A percentile compares a stretch with the other conserved stretches of the same genome.
Evolutionary conservation across 2,113 vertebrate species (phyloP).

Genomic region (Hyaena hyaena): DNA sequence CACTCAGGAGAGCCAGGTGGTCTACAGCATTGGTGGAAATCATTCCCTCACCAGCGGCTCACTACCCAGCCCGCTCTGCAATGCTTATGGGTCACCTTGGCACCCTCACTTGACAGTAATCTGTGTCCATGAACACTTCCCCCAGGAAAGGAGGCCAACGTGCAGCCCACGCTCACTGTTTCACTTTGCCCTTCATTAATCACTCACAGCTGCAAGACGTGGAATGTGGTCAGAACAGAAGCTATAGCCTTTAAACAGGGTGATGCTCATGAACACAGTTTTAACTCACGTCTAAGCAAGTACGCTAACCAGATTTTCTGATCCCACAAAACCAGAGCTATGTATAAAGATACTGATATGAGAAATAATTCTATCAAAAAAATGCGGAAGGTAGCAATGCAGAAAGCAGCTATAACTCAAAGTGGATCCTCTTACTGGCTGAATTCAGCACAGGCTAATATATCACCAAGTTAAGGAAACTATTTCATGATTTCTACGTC

Average conservation of each 20-base stretch:
- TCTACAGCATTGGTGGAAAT: background rate
- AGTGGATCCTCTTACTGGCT: background rate
- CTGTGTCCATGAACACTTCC: background rate
- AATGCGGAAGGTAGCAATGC: fast-evolving
- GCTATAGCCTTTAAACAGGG: fast-evolving
- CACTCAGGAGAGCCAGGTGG: fast-evolving
- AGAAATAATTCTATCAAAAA: background rate
- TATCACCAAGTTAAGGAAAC: background rate
- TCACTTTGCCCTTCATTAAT: no score
- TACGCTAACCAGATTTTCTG: fast-evolving
- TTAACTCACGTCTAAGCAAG: no score
- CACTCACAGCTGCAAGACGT: fast-evolving
- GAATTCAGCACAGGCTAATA: background rate
- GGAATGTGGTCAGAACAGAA: background rate
- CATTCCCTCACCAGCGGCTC: background rate
- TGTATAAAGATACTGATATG: fast-evolving
- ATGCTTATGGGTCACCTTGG: fast-evolving
- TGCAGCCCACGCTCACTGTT: fast-evolving
- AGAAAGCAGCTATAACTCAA: background rate
- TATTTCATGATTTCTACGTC: background rate
- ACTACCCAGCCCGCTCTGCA: background rate
- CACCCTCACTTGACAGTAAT: background rate
- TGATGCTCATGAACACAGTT: fast-evolving
- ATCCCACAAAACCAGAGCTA: background rate
- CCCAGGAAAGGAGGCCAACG: background rate